phyloP scores from a whole-genome alignment of 1,140 invertebrate genomes.

The Ooceraea biroi region DNA sequence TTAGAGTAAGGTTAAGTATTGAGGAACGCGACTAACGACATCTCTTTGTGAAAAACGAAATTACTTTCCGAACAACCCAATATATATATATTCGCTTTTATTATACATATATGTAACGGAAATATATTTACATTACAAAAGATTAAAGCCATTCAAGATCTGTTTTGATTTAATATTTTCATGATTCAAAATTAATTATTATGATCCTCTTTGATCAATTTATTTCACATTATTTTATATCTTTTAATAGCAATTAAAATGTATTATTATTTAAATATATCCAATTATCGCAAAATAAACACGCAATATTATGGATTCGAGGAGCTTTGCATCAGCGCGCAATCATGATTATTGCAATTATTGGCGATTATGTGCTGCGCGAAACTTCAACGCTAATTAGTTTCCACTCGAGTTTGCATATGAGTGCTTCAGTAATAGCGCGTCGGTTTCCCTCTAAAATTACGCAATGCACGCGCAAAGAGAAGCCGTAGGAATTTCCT shows the following conservation, averaged over 20 bases:
- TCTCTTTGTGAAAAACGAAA: too few relatives aligned
- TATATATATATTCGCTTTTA: too few relatives aligned
- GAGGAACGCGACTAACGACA: too few relatives aligned
- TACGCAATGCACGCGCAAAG: constrained; percentile 37
- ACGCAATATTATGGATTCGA: neutral
- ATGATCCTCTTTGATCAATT: too few relatives aligned
- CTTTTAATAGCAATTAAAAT: neutral
- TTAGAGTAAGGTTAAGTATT: too few relatives aligned
- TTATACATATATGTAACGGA: too few relatives aligned
- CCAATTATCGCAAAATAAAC: neutral
- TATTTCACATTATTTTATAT: constrained; percentile 28
- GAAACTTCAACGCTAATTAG: constrained; percentile 24
- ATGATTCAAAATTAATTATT: too few relatives aligned
- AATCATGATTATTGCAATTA: neutral
- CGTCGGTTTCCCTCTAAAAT: constrained; percentile 39
- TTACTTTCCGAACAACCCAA: too few relatives aligned
- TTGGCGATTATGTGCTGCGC: neutral
- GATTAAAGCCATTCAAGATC: too few relatives aligned
- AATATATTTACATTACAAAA: too few relatives aligned
- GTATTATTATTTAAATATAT: neutral
- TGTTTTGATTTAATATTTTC: too few relatives aligned
- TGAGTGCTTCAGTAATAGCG: neutral
- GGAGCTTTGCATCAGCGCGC: neutral
- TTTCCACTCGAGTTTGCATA: constrained; percentile 9
- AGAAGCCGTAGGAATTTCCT: constrained; percentile 12